Base-by-base conservation (phyloP, 1,140 invertebrate genomes). In the Drosophila orosa region DNA sequence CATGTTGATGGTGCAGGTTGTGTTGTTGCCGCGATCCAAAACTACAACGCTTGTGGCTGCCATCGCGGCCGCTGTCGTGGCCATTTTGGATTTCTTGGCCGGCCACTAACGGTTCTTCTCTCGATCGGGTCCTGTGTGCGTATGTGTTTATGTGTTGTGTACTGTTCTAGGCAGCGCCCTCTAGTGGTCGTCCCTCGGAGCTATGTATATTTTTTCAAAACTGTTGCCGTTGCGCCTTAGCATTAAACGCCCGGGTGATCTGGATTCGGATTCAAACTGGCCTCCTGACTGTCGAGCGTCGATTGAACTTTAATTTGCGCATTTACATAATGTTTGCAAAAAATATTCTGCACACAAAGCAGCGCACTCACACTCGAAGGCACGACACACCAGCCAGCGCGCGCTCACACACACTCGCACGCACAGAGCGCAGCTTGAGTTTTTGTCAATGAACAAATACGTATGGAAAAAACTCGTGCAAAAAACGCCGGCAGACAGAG, bases 1-100 rank as follows among this genome's bases (percentile, higher is more conserved):
- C 93, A 98, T 94, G 94, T 98, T 98, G 92, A 98, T 97, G 89
- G 97, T 98, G 93, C 97, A 97, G 92, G 97, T 98, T 92, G 97
- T 98, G 94, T 98, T 98, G 93, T 98, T 98, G 92, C 97, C 97
- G 93, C 97, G 95, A 93, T 98, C 97, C 91, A 98, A 95, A 91
- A 97, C 96, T 92, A 98, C 96, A 93, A 98, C 97, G 94, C 96
- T 97, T 80, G 97, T 97, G 94, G 96, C 95, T 86, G 95, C 96
- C 95, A 96, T 95, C 94, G 96, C 96, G 60, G 74, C 78, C 73
- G 90, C 90, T 59, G 82, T 84, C 55, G 74, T 86, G 77, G 81
- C 87, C 74, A 91, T 78, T 80, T 74, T 89, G 69, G 37, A 40
- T 66, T 71, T 73, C 61, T 54, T 22, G 13, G 19, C 50, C 17